phyloP scores from a whole-genome alignment of 35 echinoderm and acorn worm species.

The Heliocidaris erythrogramma region DNA sequence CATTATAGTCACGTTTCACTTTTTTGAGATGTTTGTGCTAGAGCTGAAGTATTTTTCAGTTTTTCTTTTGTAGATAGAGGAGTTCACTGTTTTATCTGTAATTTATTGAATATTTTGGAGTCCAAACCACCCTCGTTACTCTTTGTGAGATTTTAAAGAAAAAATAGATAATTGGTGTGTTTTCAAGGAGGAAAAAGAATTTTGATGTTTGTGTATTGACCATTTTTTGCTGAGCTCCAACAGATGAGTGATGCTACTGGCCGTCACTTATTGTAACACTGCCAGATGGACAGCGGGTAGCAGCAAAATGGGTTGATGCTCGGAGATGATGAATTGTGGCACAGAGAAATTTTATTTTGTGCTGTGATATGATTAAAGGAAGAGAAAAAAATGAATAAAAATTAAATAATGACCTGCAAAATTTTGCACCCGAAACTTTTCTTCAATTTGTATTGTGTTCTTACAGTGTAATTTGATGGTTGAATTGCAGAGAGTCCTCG shows the following conservation, averaged over 20 bases:
- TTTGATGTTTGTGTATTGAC: slow-evolving; percentile 9
- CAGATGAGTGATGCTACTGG: neutral
- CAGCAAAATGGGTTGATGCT: slow-evolving; percentile 32
- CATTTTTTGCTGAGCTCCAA: slow-evolving; percentile 22
- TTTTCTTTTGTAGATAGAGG: slow-evolving; percentile 41
- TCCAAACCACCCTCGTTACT: slow-evolving; percentile 41
- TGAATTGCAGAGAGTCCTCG: too few relatives aligned
- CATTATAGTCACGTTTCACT: slow-evolving; percentile 14
- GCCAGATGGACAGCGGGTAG: slow-evolving; percentile 29
- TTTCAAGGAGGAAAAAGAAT: slow-evolving; percentile 23
- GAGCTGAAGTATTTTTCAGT: slow-evolving; percentile 13
- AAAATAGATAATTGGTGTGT: slow-evolving; percentile 27
- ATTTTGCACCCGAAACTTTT: slow-evolving; percentile 27
- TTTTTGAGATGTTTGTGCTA: slow-evolving; percentile 1
- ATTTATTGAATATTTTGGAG: slow-evolving; percentile 44
- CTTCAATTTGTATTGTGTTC: neutral
- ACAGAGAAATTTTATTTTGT: slow-evolving; percentile 28
- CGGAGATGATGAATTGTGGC: slow-evolving; percentile 17
- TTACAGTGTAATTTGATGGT: neutral
- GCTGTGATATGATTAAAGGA: slow-evolving; percentile 39
- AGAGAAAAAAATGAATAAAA: slow-evolving; percentile 39
- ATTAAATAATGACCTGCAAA: slow-evolving; percentile 42
- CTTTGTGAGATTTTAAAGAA: slow-evolving; percentile 35
- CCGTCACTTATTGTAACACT: neutral
- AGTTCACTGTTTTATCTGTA: slow-evolving; percentile 43